phyloP scores from a whole-genome alignment of 2,113 vertebrate species.

The Galbula dea region DNA sequence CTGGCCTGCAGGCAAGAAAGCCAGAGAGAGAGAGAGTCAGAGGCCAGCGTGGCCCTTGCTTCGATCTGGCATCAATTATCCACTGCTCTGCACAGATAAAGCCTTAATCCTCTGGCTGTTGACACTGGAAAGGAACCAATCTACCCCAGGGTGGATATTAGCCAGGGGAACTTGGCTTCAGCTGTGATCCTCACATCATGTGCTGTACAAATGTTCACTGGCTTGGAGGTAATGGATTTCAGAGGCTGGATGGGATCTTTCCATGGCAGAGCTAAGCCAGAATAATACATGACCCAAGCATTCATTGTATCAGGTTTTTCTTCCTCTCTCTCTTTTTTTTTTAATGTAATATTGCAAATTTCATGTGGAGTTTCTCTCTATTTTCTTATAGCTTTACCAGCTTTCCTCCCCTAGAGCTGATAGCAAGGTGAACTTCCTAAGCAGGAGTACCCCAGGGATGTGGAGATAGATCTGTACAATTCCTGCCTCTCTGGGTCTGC shows the following conservation, averaged over 20 bases:
- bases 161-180: slow-evolving; percentile 50
- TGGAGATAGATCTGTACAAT: background rate
- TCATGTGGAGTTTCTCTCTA: background rate
- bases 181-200: background rate
- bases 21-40: background rate
- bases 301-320: slow-evolving; percentile 8
- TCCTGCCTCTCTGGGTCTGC: background rate
- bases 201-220: slow-evolving; percentile 52
- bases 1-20: background rate
- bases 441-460: background rate
- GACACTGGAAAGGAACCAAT: slow-evolving; percentile 67
- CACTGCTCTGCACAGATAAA: slow-evolving; percentile 56
- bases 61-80: slow-evolving; percentile 67
- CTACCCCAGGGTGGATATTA: slow-evolving; percentile 37
- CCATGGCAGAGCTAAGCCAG: background rate
- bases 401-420: background rate
- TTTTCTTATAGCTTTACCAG: background rate
- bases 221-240: slow-evolving; percentile 20
- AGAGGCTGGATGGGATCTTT: background rate
- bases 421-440: background rate
- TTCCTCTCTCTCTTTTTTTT: background rate
- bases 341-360: background rate
- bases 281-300: slow-evolving; percentile 33
- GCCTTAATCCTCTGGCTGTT: slow-evolving; percentile 67
- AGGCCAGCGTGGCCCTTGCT: background rate